Base-by-base conservation (phyloP, 2,888 invertebrate species). In the Phortica okadai region DNA sequence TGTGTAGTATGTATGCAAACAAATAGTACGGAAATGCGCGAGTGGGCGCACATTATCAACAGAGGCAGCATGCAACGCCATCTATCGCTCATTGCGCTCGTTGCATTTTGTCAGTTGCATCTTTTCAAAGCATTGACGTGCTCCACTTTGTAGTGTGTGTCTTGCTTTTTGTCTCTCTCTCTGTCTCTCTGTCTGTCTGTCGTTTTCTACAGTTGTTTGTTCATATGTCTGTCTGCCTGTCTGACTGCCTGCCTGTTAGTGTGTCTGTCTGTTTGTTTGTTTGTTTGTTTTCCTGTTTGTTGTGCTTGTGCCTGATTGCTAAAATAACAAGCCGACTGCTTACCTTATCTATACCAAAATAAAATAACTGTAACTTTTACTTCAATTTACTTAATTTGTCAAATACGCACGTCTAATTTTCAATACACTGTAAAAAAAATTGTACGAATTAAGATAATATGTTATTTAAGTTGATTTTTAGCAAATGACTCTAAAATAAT, bases 1-100 rank as follows among this genome's bases (percentile, higher is more conserved):
- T 89, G 85, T 85, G 86, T 88, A 88, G 88, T 88, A 89, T 88
- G 87, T 89, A 89, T 89, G 88, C 81, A 87, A 85, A 87, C 85
- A 85, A 86, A 82, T 83, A 81, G 25, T 16, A 14, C 50, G 50
- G 8, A 14, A 8, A 50, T 50, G 8, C 14, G 50, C 50, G 50
- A 50, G 50, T 14, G 14, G 50, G 14, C 14, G 10, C 8, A 50
- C 50, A 14, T 50, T 14, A 50, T 14, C 41, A 56, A 11, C 4
- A 54, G 14, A 50, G 16, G 25, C 66, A 33, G 16, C 62, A 50
- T 50, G 50, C 8, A 50, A 6, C 50, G 50, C 50, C 50, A 50
- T 50, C 50, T 50, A 50, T 8, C 10, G 50, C 14, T 11, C 50
- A 14, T 50, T 50, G 50, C 50, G 8, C 45, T 50, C 50, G 10